Base-by-base conservation (phyloP, 2,888 invertebrate species). In the Athalia cordata region DNA sequence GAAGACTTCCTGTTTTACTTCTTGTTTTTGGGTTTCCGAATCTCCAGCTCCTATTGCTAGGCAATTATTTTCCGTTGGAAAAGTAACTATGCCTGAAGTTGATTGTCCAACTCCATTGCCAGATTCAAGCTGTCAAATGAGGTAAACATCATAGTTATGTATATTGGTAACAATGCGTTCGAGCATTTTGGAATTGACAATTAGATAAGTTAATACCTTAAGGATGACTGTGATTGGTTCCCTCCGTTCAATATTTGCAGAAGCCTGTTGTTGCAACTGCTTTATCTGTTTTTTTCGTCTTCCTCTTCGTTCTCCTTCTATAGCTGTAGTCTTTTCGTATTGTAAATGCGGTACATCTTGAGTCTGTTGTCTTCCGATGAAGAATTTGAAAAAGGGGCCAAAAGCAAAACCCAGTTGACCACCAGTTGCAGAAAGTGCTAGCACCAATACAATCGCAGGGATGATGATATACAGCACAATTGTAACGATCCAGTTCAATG, bases 321-420 rank as follows among this genome's bases (percentile, higher is more conserved):
- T 52, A 11, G 11, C 2, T 9, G 65, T 29, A 29, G 29, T 29
- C 29, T 2, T 29, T 29, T 29, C 29, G 29, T 29, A 59, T 77
- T 66, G 55, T 62, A 50, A 65, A 43, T 9, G 64, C 9, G 66
- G 66, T 13, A 6, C 79, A 4, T 15, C 11, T 47, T 43, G 49
- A 4, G 13, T 43, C 6, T 47, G 15, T 5, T 55, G 43, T 76
- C 81, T 59, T 55, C 62, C 52, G 15, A 85, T 67, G n/a, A 79
- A 80, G n/a, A 87, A 78, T 4, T 77, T 78, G 7, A 83, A 80
- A 3, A 87, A 78, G 11, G 86, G 86, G 6, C 86, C 86, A 0
- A 87, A 8, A 45, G 80, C 83, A 6, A 87, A n/a, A 55, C 81
- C 82, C 15, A 87, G 11, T 1, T 84, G 83, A 47, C 84, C 84